phyloP scores from a whole-genome alignment of 2,888 invertebrate genomes.

The Hydraecia micacea region DNA sequence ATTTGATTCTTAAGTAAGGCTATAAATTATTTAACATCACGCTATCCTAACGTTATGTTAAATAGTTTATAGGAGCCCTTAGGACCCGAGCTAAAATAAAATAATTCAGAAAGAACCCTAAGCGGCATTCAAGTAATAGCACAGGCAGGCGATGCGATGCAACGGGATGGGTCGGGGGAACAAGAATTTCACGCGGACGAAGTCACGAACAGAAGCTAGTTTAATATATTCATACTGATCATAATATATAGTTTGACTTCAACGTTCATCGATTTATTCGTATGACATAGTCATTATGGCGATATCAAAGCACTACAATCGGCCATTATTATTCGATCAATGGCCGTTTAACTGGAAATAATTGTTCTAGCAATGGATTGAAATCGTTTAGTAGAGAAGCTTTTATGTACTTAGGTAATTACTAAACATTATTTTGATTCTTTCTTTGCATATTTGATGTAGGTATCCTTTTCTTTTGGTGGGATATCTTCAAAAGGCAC shows the following conservation, averaged over 20 bases:
- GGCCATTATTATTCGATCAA: conserved; percentile 28
- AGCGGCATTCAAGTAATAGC: too few species aligned
- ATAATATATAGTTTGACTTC: conserved; percentile 7
- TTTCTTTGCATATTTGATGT: neutral
- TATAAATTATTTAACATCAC: too few species aligned
- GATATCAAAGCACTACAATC: conserved; percentile 24
- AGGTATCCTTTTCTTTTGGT: neutral
- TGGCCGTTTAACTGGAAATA: conserved; percentile 27
- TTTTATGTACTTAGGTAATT: neutral
- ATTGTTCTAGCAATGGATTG: conserved; percentile 11
- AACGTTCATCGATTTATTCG: conserved; percentile 34
- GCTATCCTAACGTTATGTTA: too few species aligned
- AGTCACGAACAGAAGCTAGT: too few species aligned
- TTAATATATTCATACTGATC: neutral
- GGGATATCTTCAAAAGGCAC: neutral
- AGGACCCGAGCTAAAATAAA: too few species aligned
- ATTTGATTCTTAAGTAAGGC: too few species aligned
- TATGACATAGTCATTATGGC: conserved; percentile 31
- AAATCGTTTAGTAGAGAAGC: conserved; percentile 1
- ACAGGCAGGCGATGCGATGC: too few species aligned
- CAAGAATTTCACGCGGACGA: too few species aligned
- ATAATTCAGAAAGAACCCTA: too few species aligned
- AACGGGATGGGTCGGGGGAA: too few species aligned
- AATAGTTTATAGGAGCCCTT: too few species aligned
- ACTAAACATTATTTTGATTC: neutral